Evolutionary conservation across 2,888 invertebrate species (phyloP), one percentile per base, ranked within the genome.

Genomic region (Epirrhoe alternata): DNA sequence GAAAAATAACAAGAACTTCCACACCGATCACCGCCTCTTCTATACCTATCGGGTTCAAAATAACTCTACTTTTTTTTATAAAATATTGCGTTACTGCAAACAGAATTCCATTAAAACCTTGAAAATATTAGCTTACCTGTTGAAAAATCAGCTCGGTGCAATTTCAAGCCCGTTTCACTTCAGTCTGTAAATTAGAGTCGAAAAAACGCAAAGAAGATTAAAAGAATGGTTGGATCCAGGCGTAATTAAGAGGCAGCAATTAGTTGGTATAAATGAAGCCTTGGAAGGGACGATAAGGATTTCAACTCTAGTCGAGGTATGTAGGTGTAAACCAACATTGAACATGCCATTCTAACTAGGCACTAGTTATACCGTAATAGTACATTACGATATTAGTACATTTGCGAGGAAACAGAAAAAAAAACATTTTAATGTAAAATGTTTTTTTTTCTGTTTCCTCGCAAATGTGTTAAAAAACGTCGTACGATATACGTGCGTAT

Each of bases 231-330:
- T 56, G 62, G 61, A 65, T 61, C 57, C 71, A 68, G 68, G 45
- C 38, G 53, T 68, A 69, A 69, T 71, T 71, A 70, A 67, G 55
- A 66, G 61, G 68, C 65, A 68, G 65, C 69, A 69, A 69, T 71
- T 68, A 66, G 58, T 61, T 54, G 52, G 53, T 54, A 66, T n/a
- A 38, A 54, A 60, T 58, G 42, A 61, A 65, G 14, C 35, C 33
- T 50, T 24, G 51, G n/a, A 6, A 24, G 33, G 12, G 38, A 10
- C 12, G 59, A n/a, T 51, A 38, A 10, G 38, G 17, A 4, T 35
- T 35, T 54, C 17, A 38, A 35, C 10, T 55, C 54, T 24, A 17
- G 42, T 10, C 35, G 5, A 5, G 1, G 16, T 33, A 42, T 42
- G 8, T 42, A 47, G 16, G 47, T 47, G 16, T 42, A 10, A 42